Evolutionary conservation across 2,113 vertebrate genomes (phyloP), one percentile per base, ranked within the genome.

Genomic region (Cepphus grylle): DNA sequence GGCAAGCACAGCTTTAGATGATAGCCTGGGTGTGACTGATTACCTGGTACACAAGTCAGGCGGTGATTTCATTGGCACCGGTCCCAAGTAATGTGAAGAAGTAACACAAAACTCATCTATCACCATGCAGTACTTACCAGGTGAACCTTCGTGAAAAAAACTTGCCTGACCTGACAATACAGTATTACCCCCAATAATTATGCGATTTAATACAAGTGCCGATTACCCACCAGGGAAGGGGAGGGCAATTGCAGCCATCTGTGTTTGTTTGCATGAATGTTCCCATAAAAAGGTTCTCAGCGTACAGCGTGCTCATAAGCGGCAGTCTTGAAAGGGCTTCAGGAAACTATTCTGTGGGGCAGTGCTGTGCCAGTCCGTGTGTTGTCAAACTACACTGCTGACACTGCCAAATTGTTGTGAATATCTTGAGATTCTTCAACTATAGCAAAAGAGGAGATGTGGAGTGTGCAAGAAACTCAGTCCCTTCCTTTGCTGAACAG

Each of bases 1-100:
- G 93, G 79, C 96, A 97, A 91, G 94, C 93, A 97, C 23, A 3
- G 81, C 79, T 85, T 95, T 73, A 95, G 88, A 94, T 91, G 88
- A 94, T 91, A 91, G 89, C 38, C 81, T 95, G 94, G 96, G 94
- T 94, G 96, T 91, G 95, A 93, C 93, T 22, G 82, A 93, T 86
- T 96, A 97, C 94, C 87, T 78, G 93, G 89, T 93, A 78, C 87
- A 74, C 89, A 91, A 97, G 71, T 93, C 94, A 81, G 94, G 95
- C 38, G 6, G 78, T 73, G 93, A 89, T 94, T 97, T 83, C 92
- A 67, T 58, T 96, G 88, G 91, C 92, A 0, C 36, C 30, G 3
- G 58, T 67, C 94, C 85, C 93, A 45, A 55, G 67, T 13, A 81
- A 90, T 72, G 72, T 93, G 84, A 92, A 92, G 84, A 92, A 92